Evolutionary conservation across 2,113 vertebrate species (phyloP), one percentile per base, ranked within the genome.

Genomic region (Aleadryas rufinucha): DNA sequence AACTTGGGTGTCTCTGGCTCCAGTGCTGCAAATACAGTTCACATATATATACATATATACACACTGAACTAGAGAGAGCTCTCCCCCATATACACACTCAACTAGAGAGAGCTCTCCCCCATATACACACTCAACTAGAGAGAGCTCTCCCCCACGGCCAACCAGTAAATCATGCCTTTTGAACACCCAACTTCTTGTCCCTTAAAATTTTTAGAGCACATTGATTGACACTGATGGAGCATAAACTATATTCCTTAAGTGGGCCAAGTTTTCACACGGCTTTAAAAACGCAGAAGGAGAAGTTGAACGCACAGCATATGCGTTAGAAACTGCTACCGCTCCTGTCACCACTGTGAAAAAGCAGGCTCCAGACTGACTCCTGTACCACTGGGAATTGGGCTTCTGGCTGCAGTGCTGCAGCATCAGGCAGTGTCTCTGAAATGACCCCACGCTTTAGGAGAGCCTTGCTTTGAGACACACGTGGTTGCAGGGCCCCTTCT

Each of bases 221-320:
- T 6, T 57, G 41, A 93, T 18, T 83, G 84, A 87, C 76, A 75
- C 10, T 14, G 44, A 60, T 0, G 69, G 65, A 75, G 15, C 28
- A 79, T 16, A 64, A 93, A 72, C 16, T 33, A 9, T 5, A 72
- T 37, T 49, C 23, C 76, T 95, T 10, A 59, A 86, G 64, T 1
- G 0, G 49, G 72, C 16, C 9, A 60, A 66, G 19, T 26, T 94
- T 87, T 33, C 10, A 3, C 3, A 13, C 0, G 1, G 33, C 78
- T 70, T 90, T 87, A 57, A 78, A 88, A 85, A 53, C 0, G 3
- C 70, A 59, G 50, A 18, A 83, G 61, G 26, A 50, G 39, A 64
- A 71, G 53, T 57, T 53, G 68, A 92, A 79, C 0, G 0, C 31
- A 11, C 66, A 3, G 44, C 0, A 3, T 18, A 2, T 0, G 2